phyloP scores from a whole-genome alignment of 2,797 vertebrate species.

The Eulemur albifrons region DNA sequence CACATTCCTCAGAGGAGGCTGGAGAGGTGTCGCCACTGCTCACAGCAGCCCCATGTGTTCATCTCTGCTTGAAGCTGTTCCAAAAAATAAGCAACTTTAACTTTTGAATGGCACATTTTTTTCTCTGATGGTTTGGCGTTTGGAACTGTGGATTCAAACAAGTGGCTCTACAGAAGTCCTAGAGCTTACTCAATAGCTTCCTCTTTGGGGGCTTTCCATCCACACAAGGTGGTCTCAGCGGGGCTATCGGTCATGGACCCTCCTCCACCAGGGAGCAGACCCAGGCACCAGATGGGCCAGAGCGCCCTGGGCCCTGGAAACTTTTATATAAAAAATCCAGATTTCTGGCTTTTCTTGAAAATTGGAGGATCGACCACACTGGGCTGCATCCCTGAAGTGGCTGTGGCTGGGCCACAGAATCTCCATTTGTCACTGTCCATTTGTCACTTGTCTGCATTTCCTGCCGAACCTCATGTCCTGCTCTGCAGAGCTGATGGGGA shows the following conservation, averaged over 20 bases:
- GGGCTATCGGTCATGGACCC: not conserved
- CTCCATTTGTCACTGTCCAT: not conserved
- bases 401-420: not conserved
- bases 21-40: not conserved
- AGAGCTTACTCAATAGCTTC: not conserved
- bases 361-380: not conserved
- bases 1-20: not conserved
- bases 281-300: not conserved
- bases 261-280: not conserved
- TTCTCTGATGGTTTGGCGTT: not conserved
- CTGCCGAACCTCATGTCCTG: not conserved
- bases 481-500: not conserved
- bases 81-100: not conserved
- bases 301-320: not conserved
- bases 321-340: not conserved
- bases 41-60: not conserved
- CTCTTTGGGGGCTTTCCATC: not conserved
- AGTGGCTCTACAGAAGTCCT: not conserved
- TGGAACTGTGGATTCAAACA: not conserved
- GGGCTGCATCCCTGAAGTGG: not conserved
- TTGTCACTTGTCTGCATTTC: not conserved
- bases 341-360: slow-evolving; percentile 14
- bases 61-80: not conserved
- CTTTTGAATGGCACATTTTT: not conserved
- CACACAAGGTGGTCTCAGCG: rapidly evolving